A percentile compares a stretch with the other conserved stretches of the same genome.
Evolutionary conservation across 2,113 vertebrate species (phyloP).

Genomic region (Gobiocypris rarus): DNA sequence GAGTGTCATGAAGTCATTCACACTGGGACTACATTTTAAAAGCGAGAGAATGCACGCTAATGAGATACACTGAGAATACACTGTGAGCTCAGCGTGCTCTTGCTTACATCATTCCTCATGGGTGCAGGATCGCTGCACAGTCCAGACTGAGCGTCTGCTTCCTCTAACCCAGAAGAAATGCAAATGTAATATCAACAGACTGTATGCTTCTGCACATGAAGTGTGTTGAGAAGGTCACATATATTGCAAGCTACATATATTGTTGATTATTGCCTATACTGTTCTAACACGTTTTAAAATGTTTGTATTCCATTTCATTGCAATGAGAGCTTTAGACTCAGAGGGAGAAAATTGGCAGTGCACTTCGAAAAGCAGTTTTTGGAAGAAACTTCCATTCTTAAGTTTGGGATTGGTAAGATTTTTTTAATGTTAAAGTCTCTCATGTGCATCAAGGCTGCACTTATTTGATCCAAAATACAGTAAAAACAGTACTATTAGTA

Average conservation of each 20-base stretch:
- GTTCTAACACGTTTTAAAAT: neutral
- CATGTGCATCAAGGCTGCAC: too few relatives aligned
- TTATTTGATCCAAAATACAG: too few relatives aligned
- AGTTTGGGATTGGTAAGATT: too few relatives aligned
- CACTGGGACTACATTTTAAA: neutral
- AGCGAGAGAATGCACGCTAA: neutral
- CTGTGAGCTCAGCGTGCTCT: conserved; percentile 8
- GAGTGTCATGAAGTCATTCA: neutral
- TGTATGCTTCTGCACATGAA: neutral
- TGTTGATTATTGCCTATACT: too few relatives aligned
- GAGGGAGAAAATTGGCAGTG: neutral
- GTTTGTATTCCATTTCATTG: neutral
- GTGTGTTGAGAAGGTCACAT: neutral
- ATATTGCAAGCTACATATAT: too few relatives aligned
- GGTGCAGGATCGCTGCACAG: neutral
- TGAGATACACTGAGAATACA: conserved; percentile 23
- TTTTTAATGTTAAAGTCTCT: too few relatives aligned
- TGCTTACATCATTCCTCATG: conserved; percentile 14
- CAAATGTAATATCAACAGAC: conserved; percentile 1
- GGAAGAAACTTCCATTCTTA: neutral
- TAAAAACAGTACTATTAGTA: too few relatives aligned
- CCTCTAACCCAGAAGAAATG: neutral
- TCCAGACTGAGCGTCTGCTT: conserved; percentile 21
- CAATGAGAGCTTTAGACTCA: too few relatives aligned
- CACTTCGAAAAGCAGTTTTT: neutral